Base-by-base conservation (phyloP, 2,113 vertebrate genomes). In the Passerina amoena region DNA sequence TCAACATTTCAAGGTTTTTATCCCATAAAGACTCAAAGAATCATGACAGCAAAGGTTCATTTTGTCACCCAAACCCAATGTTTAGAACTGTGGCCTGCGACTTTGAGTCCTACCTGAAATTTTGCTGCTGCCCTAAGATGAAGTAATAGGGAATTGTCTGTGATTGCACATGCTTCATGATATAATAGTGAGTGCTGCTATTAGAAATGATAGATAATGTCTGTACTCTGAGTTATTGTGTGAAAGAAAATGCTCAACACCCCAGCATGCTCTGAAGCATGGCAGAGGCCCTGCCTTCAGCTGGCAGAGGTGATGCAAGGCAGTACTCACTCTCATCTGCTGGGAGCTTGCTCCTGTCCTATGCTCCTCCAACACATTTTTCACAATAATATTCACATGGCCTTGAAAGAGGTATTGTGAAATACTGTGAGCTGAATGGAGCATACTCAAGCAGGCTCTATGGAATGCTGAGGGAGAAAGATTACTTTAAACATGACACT, bases 271-370 rank as follows among this genome's bases (percentile, higher is more conserved):
- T 69, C 72, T 71, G 78, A 66, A 85, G 44, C 12, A 70, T 0
- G 1, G 35, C 5, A 7, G 23, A 83, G 10, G 33, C 35, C 54
- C 72, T 68, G 53, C 21, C 51, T 80, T 48, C 53, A 68, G 64
- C 50, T 64, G 24, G 37, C 24, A 68, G 24, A 72, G 11, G 24
- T n/a, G 56, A 60, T 30, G 10, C 38, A 88, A 76, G 61, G 31
- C 47, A 73, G 15, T 0, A 1, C 25, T 72, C 0, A 0, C 20
- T 56, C 37, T 28, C 24, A 38, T 35, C 64, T 10, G 4, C 13
- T 53, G n/a, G 56, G 42, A 68, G 38, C 37, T 78, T 25, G 23
- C 13, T 70, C 21, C 57, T 40, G 17, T 56, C 21, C 64, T 40
- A 5, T 2, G 9, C 14, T 64, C 23, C 78, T 81, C 28, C 38